phyloP scores from a whole-genome alignment of 2,888 invertebrate species.

The Xestia ashworthii region DNA sequence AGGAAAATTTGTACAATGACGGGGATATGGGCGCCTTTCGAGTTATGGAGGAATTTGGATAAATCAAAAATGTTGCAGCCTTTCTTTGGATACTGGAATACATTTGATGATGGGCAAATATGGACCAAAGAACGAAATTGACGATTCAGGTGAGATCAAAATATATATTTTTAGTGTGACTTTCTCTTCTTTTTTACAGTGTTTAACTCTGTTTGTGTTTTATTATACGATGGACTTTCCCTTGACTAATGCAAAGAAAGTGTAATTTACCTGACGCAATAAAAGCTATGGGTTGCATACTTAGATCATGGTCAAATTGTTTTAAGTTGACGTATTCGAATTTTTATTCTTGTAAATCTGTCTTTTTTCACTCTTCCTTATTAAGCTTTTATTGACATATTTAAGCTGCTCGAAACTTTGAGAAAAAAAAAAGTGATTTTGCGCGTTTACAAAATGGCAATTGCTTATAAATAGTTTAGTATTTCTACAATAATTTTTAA shows the following conservation, averaged over 20 bases:
- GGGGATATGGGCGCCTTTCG: neutral
- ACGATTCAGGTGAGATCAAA: constrained; percentile 30
- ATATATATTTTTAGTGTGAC: neutral
- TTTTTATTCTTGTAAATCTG: neutral
- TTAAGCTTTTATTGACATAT: neutral
- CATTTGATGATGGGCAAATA: neutral
- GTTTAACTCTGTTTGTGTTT: neutral
- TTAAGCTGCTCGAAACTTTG: neutral
- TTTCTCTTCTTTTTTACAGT: neutral
- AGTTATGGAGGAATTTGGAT: neutral
- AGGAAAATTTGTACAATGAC: neutral
- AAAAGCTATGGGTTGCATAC: neutral
- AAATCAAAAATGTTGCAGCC: neutral
- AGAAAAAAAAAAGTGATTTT: neutral
- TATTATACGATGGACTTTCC: constrained; percentile 26
- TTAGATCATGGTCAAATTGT: neutral
- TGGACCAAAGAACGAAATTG: neutral
- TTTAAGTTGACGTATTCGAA: neutral
- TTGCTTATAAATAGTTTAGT: neutral
- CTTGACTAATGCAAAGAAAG: constrained; percentile 30
- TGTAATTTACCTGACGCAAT: constrained; percentile 33
- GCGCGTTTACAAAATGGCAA: neutral
- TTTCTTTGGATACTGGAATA: neutral
- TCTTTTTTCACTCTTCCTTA: no score
- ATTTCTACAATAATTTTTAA: neutral